A percentile compares a stretch with the other conserved stretches of the same genome.
These are phyloP conservation scores for Drosophila biarmipes DNA, from an alignment of 1,140 invertebrate species.

Conservation along the genomic window DNA sequence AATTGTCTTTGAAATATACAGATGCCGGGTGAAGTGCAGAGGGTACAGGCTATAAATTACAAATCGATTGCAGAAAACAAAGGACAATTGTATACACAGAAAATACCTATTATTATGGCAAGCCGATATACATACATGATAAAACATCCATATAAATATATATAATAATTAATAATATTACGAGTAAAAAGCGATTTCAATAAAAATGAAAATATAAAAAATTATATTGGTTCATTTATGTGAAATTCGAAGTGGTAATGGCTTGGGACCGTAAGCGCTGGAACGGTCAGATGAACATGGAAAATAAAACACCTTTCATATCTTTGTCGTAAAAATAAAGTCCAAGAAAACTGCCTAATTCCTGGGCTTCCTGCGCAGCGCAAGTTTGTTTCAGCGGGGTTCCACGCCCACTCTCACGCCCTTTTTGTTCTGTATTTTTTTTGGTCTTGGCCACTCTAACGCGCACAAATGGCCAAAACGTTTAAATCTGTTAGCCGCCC, in stretches of 20 bases:
- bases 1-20: constrained; percentile 51
- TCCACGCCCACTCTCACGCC: no score
- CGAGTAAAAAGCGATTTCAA: constrained; percentile 82
- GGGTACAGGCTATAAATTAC: constrained; percentile 52
- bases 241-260: not conserved
- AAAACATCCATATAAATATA: constrained; percentile 71
- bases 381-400: no score
- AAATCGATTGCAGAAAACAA: constrained; percentile 55
- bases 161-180: constrained; percentile 81
- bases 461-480: no score
- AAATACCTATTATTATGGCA: constrained; percentile 72
- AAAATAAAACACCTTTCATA: no score
- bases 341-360: no score
- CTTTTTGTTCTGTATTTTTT: no score
- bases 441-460: no score
- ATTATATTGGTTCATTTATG: not conserved
- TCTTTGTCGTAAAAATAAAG: no score
- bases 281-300: no score
- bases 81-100: constrained; percentile 64
- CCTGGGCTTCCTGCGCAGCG: no score
- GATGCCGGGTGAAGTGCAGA: constrained; percentile 28
- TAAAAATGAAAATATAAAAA: constrained; percentile 75
- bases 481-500: no score
- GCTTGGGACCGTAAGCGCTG: no score
- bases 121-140: constrained; percentile 80